Conservation (phyloP, 2,888 invertebrate genomes). For the Boloria euphrosyne region DNA sequence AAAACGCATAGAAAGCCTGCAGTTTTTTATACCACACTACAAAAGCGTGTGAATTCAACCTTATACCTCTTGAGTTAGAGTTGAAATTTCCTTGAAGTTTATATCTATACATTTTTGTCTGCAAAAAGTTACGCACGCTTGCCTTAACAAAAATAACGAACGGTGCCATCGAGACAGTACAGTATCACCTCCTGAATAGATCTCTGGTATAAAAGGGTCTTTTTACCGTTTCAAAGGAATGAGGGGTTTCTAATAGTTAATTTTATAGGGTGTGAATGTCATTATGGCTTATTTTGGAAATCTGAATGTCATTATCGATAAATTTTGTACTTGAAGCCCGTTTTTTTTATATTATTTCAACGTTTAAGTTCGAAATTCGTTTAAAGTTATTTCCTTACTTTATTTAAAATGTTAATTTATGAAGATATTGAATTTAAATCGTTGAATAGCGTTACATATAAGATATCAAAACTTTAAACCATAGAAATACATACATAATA, state of each 20-base stretch:
- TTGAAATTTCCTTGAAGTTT: conserved; percentile 36
- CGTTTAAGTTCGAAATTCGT: background rate
- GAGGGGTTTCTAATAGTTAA: conserved; percentile 45
- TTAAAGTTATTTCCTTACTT: background rate
- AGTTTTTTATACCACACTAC: conserved; percentile 39
- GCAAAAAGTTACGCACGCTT: conserved; percentile 66
- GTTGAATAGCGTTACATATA: no score
- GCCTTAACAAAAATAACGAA: conserved; percentile 82
- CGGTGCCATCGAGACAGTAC: conserved; percentile 58
- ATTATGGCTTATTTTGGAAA: conserved; percentile 33
- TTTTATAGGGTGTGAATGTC: conserved; percentile 40
- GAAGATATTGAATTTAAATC: no score
- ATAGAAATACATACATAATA: no score
- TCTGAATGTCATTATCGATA: conserved; percentile 23
- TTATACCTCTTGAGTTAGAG: conserved; percentile 32
- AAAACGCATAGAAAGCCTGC: conserved; percentile 19
- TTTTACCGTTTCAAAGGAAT: conserved; percentile 70
- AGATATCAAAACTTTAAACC: no score
- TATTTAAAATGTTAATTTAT: background rate
- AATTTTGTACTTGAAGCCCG: conserved; percentile 22
- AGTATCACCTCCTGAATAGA: conserved; percentile 72
- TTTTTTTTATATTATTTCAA: background rate
- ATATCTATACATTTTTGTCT: conserved; percentile 23
- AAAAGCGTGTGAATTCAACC: conserved; percentile 5
- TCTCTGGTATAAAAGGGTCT: conserved; percentile 69